A percentile compares a stretch with the other conserved stretches of the same genome.
These are phyloP conservation scores for Propithecus coquereli DNA, from an alignment of 2,113 vertebrate genomes.

Conservation along the genomic window DNA sequence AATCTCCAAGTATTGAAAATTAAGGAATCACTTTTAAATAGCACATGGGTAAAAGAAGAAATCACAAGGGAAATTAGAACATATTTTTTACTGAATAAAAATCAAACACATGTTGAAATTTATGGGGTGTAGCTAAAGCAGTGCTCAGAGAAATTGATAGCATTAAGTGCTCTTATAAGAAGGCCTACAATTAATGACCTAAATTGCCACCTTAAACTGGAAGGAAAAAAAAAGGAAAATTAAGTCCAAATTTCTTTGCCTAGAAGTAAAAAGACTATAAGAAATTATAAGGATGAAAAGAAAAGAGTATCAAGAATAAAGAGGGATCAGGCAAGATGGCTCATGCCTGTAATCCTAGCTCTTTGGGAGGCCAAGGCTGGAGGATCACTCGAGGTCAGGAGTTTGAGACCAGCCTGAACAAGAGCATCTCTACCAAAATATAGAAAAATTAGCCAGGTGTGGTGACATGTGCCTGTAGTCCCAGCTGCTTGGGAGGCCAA, in stretches of 20 bases:
- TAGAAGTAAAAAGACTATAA: not conserved
- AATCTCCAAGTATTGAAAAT: not conserved
- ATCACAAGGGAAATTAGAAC: not conserved
- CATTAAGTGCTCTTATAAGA: not conserved
- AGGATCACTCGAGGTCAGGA: too few relatives aligned
- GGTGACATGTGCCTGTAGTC: not conserved
- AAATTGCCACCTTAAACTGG: not conserved
- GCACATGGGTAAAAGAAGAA: not conserved
- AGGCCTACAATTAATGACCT: not conserved
- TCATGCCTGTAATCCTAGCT: too few relatives aligned
- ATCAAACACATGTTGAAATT: not conserved
- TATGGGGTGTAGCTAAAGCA: not conserved
- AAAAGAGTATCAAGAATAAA: not conserved
- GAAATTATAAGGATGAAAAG: not conserved
- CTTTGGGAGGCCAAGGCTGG: too few relatives aligned
- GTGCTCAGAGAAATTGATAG: not conserved
- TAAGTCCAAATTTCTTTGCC: not conserved
- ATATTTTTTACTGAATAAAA: not conserved
- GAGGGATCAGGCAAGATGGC: fast-evolving
- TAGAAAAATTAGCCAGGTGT: not conserved
- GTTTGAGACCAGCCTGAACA: too few relatives aligned
- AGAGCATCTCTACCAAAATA: not conserved
- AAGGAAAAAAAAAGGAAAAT: not conserved
- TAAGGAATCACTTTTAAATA: not conserved
- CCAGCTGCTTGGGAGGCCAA: not conserved